Evolutionary conservation across 2,888 invertebrate genomes (phyloP), one percentile per base, ranked within the genome.

Genomic region (Synanthedon formicaeformis): DNA sequence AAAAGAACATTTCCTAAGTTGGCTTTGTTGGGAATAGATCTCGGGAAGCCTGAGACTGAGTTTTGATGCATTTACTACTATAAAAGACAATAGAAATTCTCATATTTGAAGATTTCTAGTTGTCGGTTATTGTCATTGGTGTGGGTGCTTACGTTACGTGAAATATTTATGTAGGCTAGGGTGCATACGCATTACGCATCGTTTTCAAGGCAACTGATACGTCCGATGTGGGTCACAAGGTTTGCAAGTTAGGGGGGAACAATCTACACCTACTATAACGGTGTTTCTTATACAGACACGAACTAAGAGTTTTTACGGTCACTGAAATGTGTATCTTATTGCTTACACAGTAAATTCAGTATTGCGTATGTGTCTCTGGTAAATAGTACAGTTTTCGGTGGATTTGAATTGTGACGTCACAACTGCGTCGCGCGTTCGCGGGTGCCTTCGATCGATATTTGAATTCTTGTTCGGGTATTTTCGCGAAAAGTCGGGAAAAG

Each of bases 171-270:
- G 23, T 23, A 23, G 23, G 5, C 23, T 23, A 10, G 41, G 56
- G 69, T 81, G 82, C 78, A 81, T 78, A 78, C 76, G 78, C 81
- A 78, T 68, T 77, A 82, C 78, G 77, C 78, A 78, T 72, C 71
- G 63, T 61, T 60, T 18, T 52, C 56, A 55, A 52, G 54, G 56
- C 59, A 54, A 53, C 53, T 57, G 59, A 54, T 60, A 61, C 57
- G 62, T 63, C 61, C 69, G 66, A 86, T 84, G 67, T 86, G 79
- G 84, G 86, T 86, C 85, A 86, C 77, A 70, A 78, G 78, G 78
- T 69, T 71, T 67, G 63, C 62, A 62, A 58, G 64, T 68, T 61
- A 58, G 56, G 58, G 61, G 34, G 59, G 62, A 60, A 58, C 54
- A 51, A 40, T n/a, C 10, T 50, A 59, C 58, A 57, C 56, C 58